phyloP scores from a whole-genome alignment of 2,888 invertebrate species.

The Xestia sexstrigata region DNA sequence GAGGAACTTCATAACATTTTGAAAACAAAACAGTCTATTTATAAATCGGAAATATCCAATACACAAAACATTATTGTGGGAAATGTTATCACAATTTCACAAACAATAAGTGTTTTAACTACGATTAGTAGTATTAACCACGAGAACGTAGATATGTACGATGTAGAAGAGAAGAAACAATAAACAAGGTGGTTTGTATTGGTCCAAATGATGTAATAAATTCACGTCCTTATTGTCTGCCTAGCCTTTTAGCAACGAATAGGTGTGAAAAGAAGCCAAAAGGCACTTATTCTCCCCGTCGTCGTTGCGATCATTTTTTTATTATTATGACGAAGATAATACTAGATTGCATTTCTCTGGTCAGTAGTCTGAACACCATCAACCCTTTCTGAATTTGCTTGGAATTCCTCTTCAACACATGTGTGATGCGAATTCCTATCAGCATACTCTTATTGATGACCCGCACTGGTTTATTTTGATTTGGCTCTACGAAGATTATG shows the following conservation, averaged over 20 bases:
- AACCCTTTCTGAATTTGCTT: too few species aligned
- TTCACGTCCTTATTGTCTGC: neutral
- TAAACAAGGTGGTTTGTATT: neutral
- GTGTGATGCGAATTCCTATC: neutral
- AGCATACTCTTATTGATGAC: neutral
- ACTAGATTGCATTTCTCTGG: too few species aligned
- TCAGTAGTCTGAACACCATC: too few species aligned
- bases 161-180: neutral
- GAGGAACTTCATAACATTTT: constrained; percentile 16
- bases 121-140: too few species aligned
- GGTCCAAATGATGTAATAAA: neutral
- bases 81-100: constrained; percentile 23
- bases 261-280: too few species aligned
- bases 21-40: constrained; percentile 29
- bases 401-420: too few species aligned
- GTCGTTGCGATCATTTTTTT: too few species aligned
- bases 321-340: too few species aligned
- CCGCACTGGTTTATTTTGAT: neutral
- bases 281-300: too few species aligned
- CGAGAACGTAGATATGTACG: neutral
- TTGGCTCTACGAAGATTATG: neutral
- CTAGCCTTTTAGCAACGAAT: neutral
- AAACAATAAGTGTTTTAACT: too few species aligned
- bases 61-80: constrained; percentile 14
- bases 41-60: constrained; percentile 15